Evolutionary conservation across 2,888 invertebrate species (phyloP).

Genomic region (Pandemis heparana): DNA sequence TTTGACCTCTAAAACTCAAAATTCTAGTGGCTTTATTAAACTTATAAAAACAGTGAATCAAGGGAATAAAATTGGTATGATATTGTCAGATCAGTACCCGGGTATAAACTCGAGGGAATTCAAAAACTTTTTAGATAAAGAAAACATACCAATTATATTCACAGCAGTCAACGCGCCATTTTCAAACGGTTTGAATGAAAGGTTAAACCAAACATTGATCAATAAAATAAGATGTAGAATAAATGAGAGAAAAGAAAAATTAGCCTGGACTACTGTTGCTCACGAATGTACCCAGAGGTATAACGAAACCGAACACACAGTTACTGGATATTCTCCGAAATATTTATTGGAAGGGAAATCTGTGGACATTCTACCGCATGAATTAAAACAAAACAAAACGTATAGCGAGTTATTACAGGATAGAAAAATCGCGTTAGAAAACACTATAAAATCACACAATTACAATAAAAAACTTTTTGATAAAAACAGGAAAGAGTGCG

Average conservation of each 20-base stretch:
- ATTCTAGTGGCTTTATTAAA: constrained; percentile 48
- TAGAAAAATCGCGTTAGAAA: constrained; percentile 12
- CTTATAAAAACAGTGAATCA: constrained; percentile 27
- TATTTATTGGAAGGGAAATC: constrained; percentile 52
- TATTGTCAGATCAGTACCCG: constrained; percentile 46
- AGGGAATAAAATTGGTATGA: constrained; percentile 45
- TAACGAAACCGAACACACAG: constrained; percentile 53
- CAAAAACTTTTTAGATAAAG: constrained; percentile 13
- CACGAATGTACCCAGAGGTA: constrained; percentile 52
- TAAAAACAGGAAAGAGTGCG: no score
- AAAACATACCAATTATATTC: constrained; percentile 47
- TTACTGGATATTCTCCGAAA: constrained; percentile 52
- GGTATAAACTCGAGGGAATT: constrained; percentile 34
- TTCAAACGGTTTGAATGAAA: constrained; percentile 44
- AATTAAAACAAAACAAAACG: constrained; percentile 1
- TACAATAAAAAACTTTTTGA: no score
- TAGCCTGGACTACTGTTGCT: constrained; percentile 54
- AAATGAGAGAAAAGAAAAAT: constrained; percentile 49
- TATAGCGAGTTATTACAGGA: background rate
- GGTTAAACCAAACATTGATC: constrained; percentile 47
- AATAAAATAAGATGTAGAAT: constrained; percentile 54
- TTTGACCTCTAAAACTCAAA: constrained; percentile 48
- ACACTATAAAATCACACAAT: no score
- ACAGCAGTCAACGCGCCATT: no score
- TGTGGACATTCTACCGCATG: constrained; percentile 46